phyloP scores from a whole-genome alignment of 2,113 vertebrate genomes.

The Pristiophorus japonicus region DNA sequence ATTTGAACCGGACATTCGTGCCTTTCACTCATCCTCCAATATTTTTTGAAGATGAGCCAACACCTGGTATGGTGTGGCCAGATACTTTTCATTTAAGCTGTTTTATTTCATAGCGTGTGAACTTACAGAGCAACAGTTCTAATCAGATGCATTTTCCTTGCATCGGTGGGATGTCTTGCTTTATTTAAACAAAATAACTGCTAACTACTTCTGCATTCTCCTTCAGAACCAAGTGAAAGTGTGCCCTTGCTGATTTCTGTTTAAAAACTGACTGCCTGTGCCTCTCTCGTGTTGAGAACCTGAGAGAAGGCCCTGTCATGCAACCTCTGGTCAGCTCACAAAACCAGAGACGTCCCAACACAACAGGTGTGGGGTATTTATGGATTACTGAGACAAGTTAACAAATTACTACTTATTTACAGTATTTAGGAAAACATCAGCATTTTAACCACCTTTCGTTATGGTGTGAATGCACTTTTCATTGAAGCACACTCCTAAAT shows the following conservation, averaged over 20 bases:
- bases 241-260: not conserved
- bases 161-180: not conserved
- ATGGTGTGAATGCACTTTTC: not conserved
- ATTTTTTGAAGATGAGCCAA: not conserved
- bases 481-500: not conserved
- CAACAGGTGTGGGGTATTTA: not conserved
- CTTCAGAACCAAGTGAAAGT: not conserved
- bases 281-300: not conserved
- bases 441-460: not conserved
- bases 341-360: not conserved
- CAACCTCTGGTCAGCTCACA: not conserved
- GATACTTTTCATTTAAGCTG: not conserved
- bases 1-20: not conserved
- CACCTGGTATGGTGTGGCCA: not conserved
- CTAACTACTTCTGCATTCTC: not conserved
- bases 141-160: not conserved
- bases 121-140: not conserved
- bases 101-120: not conserved
- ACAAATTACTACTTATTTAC: not conserved
- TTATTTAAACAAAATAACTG: not conserved
- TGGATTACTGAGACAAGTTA: not conserved
- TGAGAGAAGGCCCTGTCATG: not conserved
- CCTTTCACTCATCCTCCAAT: not conserved
- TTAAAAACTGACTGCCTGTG: not conserved
- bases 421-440: not conserved